Conservation (phyloP, 2,113 vertebrate genomes). For the Clarias batrachus region DNA sequence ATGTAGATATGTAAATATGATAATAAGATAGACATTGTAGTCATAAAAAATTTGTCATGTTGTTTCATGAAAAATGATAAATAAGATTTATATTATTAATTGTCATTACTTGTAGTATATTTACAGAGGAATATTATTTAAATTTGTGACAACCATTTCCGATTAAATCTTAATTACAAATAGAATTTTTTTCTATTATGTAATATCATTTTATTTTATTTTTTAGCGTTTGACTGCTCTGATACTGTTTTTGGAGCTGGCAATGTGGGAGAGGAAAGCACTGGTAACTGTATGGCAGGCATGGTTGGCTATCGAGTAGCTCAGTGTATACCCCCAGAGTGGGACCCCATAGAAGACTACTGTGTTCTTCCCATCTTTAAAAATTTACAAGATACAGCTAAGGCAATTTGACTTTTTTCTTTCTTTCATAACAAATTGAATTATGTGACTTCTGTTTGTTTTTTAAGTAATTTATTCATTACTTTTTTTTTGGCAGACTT, state of each 20-base stretch:
- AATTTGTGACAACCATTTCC: neutral
- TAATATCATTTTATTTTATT: neutral
- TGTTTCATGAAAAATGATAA: too few species aligned
- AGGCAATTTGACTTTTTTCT: neutral
- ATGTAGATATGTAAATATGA: too few species aligned
- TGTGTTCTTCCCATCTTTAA: neutral
- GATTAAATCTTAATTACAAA: too few species aligned
- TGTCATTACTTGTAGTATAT: too few species aligned
- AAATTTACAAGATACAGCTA: neutral
- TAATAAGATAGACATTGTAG: too few species aligned
- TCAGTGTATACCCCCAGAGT: neutral
- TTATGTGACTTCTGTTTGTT: too few species aligned
- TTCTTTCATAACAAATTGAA: neutral
- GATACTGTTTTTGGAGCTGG: neutral
- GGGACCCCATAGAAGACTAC: neutral
- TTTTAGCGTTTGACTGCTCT: neutral
- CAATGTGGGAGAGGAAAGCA: neutral
- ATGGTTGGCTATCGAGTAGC: conserved; percentile 8
- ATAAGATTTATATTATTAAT: too few species aligned
- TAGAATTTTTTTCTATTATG: neutral
- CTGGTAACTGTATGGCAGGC: neutral
- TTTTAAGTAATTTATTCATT: too few species aligned
- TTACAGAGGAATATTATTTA: neutral
- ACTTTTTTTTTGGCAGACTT: too few species aligned
- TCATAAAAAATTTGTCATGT: too few species aligned